These are phyloP conservation scores for Aphidius ervi DNA, from an alignment of 1,140 invertebrate genomes.

Conservation along the genomic window DNA sequence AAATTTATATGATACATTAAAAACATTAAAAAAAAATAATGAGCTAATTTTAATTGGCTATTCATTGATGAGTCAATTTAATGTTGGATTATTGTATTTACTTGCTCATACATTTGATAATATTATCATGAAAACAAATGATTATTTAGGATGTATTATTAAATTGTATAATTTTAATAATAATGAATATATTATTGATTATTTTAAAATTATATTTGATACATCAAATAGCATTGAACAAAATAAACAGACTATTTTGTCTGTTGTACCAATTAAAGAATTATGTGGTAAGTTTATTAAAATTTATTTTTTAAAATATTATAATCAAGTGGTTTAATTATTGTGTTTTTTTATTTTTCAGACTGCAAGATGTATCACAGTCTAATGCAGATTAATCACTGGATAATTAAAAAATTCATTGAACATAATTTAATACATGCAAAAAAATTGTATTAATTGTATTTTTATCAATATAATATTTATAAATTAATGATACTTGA, in stretches of 20 bases:
- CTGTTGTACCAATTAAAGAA: conserved; percentile 35
- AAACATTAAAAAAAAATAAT: conserved; percentile 27
- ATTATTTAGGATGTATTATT: conserved; percentile 38
- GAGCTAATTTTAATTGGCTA: conserved; percentile 44
- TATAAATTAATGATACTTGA: no score
- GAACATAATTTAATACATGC: background rate
- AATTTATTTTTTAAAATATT: conserved; percentile 1
- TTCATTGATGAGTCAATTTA: conserved; percentile 46
- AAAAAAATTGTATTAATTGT: background rate
- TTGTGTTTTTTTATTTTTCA: conserved; percentile 36
- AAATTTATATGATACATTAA: conserved; percentile 29
- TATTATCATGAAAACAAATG: conserved; percentile 29
- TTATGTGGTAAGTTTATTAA: conserved; percentile 42
- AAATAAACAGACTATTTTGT: conserved; percentile 32
- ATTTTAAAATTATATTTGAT: conserved; percentile 31
- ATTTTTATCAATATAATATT: background rate
- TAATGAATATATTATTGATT: conserved; percentile 21
- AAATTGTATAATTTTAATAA: conserved; percentile 31
- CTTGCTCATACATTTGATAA: conserved; percentile 40
- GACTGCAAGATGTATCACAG: conserved; percentile 30
- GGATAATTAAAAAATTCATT: conserved; percentile 32
- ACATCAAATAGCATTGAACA: conserved; percentile 21
- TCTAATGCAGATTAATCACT: conserved; percentile 36
- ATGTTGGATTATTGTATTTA: conserved; percentile 44
- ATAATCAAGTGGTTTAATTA: no score